Conservation (phyloP, 2,113 vertebrate genomes). For the Mormoops blainvillei region DNA sequence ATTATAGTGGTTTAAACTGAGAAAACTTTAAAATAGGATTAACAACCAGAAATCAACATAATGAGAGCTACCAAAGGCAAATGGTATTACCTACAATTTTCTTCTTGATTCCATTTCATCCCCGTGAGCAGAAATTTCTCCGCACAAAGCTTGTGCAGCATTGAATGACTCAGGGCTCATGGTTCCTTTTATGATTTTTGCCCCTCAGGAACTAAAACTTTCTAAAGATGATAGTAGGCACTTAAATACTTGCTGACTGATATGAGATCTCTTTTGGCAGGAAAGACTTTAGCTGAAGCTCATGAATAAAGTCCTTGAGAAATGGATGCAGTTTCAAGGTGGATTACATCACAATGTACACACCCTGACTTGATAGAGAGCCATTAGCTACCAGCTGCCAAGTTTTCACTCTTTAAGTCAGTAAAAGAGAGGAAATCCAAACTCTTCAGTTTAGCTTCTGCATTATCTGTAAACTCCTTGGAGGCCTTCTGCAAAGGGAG, state of each 20-base stretch:
- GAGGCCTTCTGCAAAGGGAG: conserved; percentile 84
- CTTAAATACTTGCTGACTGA: conserved; percentile 3
- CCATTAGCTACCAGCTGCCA: conserved; percentile 11
- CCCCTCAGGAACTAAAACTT: neutral
- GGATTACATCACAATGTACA: neutral
- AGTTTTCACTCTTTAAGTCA: neutral
- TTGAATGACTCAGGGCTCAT: neutral
- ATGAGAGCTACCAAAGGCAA: neutral
- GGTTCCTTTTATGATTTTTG: neutral
- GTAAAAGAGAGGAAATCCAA: conserved; percentile 63
- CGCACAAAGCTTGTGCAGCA: neutral
- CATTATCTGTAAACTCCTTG: conserved; percentile 53
- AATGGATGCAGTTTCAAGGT: neutral
- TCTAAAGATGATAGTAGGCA: neutral
- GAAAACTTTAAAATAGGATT: conserved; percentile 27
- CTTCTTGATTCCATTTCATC: neutral
- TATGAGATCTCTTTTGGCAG: neutral
- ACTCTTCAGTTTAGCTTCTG: conserved; percentile 81
- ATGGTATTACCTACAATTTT: conserved; percentile 9
- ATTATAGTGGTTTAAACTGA: conserved; percentile 4
- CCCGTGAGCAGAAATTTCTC: neutral
- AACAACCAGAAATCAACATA: conserved; percentile 17
- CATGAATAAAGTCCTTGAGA: conserved; percentile 48
- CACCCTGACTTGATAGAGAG: neutral
- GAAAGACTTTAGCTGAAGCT: neutral